phyloP scores from a whole-genome alignment of 2,888 invertebrate species.

The Caenorhabditis zanzibari region DNA sequence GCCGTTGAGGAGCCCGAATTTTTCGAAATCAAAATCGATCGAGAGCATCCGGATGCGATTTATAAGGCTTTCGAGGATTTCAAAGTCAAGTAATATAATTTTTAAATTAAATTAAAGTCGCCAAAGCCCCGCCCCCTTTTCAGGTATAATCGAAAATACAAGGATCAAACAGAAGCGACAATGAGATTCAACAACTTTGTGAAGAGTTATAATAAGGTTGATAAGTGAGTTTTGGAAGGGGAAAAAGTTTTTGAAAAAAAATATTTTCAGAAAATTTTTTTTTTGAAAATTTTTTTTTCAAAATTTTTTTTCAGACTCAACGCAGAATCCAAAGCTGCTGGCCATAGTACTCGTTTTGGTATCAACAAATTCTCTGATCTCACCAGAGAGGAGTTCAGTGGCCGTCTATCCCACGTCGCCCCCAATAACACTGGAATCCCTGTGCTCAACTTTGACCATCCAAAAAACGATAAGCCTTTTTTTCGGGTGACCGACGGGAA shows the following conservation, averaged over 20 bases:
- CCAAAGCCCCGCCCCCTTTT: neutral
- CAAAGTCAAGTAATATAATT: slow-evolving; percentile 7
- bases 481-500: slow-evolving; percentile 21
- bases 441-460: neutral
- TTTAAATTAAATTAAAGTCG: too few relatives aligned
- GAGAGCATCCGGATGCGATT: slow-evolving; percentile 50
- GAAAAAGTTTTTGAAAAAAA: too few relatives aligned
- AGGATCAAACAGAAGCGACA: slow-evolving; percentile 17
- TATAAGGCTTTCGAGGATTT: slow-evolving; percentile 51
- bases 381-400: slow-evolving; percentile 24
- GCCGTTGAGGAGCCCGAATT: slow-evolving; percentile 8
- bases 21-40: slow-evolving; percentile 41
- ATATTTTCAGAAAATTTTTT: neutral
- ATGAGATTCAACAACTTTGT: slow-evolving; percentile 47
- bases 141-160: slow-evolving; percentile 45
- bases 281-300: neutral
- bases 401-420: slow-evolving; percentile 4
- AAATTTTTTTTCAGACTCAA: slow-evolving; percentile 31
- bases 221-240: slow-evolving; percentile 45
- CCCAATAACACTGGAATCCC: slow-evolving; percentile 38
- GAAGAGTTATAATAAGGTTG: slow-evolving; percentile 37
- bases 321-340: slow-evolving; percentile 11
- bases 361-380: slow-evolving; percentile 57
- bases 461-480: neutral
- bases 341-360: slow-evolving; percentile 36